Evolutionary conservation across 2,797 vertebrate genomes (phyloP), one percentile per base, ranked within the genome.

Genomic region (Picus viridis): DNA sequence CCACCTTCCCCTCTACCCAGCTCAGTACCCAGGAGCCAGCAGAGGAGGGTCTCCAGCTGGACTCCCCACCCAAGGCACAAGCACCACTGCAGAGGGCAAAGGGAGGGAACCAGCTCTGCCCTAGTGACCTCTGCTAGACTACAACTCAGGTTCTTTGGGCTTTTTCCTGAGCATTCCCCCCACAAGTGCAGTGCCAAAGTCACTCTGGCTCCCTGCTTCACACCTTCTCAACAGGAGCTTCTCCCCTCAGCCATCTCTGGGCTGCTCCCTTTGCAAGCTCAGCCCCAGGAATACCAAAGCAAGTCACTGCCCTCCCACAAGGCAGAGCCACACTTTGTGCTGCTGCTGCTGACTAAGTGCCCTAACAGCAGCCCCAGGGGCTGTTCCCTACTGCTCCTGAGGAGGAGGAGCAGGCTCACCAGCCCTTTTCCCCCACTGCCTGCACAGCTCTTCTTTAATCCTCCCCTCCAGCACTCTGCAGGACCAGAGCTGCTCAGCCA

Each of bases 81-180:
- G 62, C 27, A 39, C 39, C 12, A 11, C 39, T 39, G 39, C 41
- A 14, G 22, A 30, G 43, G 41, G 22, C 63, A 45, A 9, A 14
- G 19, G 41, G 15, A 32, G 43, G 10, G 23, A n/a, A 13, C 45
- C 14, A 27, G 45, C 45, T 23, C 45, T 68, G 43, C 43, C 24
- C n/a, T 3, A 6, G 30, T 14, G 12, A 75, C 6, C 36, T 29
- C 8, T 16, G 6, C 43, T 4, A 20, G 19, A 22, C 16, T 41
- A 0, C 5, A 64, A 47, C 5, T 2, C 4, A 32, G 3, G 0
- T 61, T 32, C 22, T 34, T 57, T n/a, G 19, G 0, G 0, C 1
- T 7, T 63, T 58, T 56, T 59, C 4, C 22, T 4, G 4, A 71
- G 20, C 16, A 11, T 65, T 86, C 86, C 70, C 74, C 86, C 27